phyloP scores from a whole-genome alignment of 2,888 invertebrate species.

The Camponotus fellah region DNA sequence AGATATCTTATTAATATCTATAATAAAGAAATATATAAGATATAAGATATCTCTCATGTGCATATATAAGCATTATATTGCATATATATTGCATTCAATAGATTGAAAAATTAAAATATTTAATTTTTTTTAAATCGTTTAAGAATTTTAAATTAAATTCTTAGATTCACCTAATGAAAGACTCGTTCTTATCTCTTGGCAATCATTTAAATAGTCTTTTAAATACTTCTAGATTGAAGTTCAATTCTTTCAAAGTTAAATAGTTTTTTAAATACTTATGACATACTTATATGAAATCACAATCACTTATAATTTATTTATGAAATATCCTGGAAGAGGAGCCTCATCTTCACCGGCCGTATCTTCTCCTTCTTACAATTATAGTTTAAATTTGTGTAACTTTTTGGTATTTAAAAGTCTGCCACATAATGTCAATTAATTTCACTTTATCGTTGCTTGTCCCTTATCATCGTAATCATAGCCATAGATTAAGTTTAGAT shows the following conservation, averaged over 20 bases:
- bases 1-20: neutral
- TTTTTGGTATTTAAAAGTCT: neutral
- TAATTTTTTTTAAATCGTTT: too few species aligned
- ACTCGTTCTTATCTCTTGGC: neutral
- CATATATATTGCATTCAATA: neutral
- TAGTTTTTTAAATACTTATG: conserved; percentile 8
- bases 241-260: neutral
- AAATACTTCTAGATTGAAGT: neutral
- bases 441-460: conserved; percentile 4
- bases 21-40: neutral
- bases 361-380: neutral
- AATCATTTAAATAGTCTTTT: neutral
- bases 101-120: neutral
- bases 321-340: neutral
- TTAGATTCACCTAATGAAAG: neutral
- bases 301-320: neutral
- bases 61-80: too few species aligned
- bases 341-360: neutral
- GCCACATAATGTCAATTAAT: neutral
- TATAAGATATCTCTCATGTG: neutral
- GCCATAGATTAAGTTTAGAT: neutral
- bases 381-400: neutral
- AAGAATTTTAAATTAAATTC: neutral
- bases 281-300: conserved; percentile 14
- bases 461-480: neutral